phyloP scores from a whole-genome alignment of 2,797 vertebrate species.

The Antrozous pallidus region DNA sequence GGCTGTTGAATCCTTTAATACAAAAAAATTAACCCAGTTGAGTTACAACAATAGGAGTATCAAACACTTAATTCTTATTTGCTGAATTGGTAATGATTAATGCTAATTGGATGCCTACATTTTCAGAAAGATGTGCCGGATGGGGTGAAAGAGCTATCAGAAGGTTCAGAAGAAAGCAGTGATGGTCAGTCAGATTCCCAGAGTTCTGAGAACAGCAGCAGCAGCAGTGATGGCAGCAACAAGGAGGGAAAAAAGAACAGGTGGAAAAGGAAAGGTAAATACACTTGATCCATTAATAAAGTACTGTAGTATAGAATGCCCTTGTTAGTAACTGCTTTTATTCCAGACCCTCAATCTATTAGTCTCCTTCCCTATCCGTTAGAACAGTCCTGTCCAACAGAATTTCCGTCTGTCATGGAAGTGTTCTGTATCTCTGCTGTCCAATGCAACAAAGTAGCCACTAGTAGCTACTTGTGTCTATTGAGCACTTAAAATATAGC shows the following conservation, averaged over 20 bases:
- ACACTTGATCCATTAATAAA: background rate
- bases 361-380: background rate
- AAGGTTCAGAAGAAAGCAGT: slow-evolving; percentile 94
- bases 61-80: slow-evolving; percentile 53
- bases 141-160: slow-evolving; percentile 91
- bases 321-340: background rate
- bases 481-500: background rate
- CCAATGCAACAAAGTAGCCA: background rate
- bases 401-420: background rate
- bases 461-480: background rate
- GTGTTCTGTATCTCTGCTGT: background rate
- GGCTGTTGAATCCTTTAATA: too few relatives aligned
- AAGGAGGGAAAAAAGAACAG: slow-evolving; percentile 89
- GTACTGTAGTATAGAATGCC: background rate
- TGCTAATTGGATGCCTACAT: slow-evolving; percentile 58
- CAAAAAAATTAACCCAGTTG: slow-evolving; percentile 44
- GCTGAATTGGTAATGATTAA: slow-evolving; percentile 46
- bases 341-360: background rate
- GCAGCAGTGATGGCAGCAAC: slow-evolving; percentile 85
- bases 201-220: slow-evolving; percentile 90
- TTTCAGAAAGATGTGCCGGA: slow-evolving; percentile 93
- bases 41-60: slow-evolving; percentile 26
- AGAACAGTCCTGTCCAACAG: background rate
- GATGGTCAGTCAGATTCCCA: slow-evolving; percentile 91
- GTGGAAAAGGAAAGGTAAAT: slow-evolving; percentile 94